Conservation (phyloP, 2,113 vertebrate species). For the Dinomys branickii region DNA sequence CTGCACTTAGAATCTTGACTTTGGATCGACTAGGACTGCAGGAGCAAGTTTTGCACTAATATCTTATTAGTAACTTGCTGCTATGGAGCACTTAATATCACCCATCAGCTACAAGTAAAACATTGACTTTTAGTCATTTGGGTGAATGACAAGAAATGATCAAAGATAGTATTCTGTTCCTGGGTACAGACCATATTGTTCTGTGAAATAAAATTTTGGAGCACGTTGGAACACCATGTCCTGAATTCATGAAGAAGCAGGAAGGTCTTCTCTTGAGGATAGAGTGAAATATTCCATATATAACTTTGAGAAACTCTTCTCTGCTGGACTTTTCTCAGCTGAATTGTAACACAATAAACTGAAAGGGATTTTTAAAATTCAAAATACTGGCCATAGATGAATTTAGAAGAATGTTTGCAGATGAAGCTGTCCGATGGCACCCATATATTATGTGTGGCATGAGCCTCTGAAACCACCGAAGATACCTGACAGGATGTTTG, state of each 20-base stretch:
- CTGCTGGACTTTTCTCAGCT: background rate
- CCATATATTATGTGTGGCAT: background rate
- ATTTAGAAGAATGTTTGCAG: background rate
- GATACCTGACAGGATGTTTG: background rate
- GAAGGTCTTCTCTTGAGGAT: background rate
- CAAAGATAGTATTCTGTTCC: slow-evolving; percentile 95
- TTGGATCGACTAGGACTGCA: slow-evolving; percentile 95
- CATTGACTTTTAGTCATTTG: slow-evolving; percentile 98
- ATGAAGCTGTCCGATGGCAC: background rate
- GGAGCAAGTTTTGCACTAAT: slow-evolving; percentile 98
- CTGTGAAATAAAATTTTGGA: background rate
- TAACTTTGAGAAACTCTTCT: background rate
- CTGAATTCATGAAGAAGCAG: background rate
- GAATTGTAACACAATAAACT: background rate
- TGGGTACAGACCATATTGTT: slow-evolving; percentile 96
- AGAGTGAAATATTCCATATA: background rate
- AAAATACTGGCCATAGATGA: background rate
- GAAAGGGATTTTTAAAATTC: background rate
- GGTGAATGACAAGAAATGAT: slow-evolving; percentile 99
- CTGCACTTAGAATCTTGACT: slow-evolving; percentile 97
- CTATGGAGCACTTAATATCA: slow-evolving; percentile 97
- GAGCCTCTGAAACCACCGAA: background rate
- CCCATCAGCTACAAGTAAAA: slow-evolving; percentile 99
- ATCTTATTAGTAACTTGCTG: slow-evolving; percentile 97
- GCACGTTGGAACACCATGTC: too few species aligned